phyloP scores from a whole-genome alignment of 1,140 invertebrate genomes.

The Nymphalis io region DNA sequence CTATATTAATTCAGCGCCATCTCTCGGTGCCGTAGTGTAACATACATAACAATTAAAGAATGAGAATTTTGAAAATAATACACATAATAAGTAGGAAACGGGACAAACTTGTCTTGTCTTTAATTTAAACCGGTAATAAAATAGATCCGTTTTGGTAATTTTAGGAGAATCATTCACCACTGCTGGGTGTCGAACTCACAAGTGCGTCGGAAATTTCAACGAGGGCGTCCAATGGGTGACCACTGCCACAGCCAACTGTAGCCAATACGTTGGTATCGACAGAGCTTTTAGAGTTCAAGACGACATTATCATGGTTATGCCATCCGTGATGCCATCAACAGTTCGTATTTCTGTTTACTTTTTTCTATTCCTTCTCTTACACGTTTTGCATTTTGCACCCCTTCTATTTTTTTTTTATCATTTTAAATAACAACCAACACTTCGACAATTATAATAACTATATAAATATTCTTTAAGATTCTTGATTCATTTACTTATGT shows the following conservation, averaged over 20 bases:
- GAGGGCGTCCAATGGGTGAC: conserved; percentile 65
- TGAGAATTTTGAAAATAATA: too few species aligned
- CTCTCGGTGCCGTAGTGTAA: too few species aligned
- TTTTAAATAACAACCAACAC: neutral
- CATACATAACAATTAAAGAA: too few species aligned
- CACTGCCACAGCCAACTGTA: conserved; percentile 44
- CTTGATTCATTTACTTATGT: neutral
- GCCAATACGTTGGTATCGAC: neutral
- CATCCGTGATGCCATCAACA: conserved; percentile 24
- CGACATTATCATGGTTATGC: conserved; percentile 30
- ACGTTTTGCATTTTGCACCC: neutral
- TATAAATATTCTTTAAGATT: neutral
- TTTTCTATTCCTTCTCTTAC: too few species aligned
- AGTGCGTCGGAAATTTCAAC: conserved; percentile 69
- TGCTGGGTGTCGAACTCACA: conserved; percentile 47
- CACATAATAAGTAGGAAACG: too few species aligned
- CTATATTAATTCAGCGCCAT: too few species aligned
- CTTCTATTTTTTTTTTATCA: neutral
- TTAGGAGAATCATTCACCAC: conserved; percentile 44
- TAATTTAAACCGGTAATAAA: too few species aligned
- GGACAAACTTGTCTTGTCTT: too few species aligned
- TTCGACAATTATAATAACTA: too few species aligned
- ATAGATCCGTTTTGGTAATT: conserved; percentile 8
- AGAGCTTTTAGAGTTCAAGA: conserved; percentile 7
- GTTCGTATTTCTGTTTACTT: neutral